These are phyloP conservation scores for Propithecus deckenii DNA, from an alignment of 2,797 vertebrate genomes.

Conservation along the genomic window DNA sequence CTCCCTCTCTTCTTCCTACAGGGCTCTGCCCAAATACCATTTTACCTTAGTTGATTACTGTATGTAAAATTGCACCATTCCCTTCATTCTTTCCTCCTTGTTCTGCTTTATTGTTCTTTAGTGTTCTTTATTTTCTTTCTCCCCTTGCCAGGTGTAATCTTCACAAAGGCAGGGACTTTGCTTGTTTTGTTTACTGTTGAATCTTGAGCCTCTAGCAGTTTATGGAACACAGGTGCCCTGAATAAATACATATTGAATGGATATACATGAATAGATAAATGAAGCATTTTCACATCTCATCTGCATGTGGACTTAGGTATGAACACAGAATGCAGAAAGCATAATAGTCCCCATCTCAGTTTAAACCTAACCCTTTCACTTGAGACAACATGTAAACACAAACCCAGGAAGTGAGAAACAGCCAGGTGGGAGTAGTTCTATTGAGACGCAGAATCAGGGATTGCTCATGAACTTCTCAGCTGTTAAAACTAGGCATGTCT, in stretches of 20 bases:
- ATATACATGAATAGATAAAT: not conserved
- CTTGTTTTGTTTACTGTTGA: not conserved
- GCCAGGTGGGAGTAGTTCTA: not conserved
- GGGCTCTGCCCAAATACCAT: not conserved
- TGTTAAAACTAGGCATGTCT: not conserved
- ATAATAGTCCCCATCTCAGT: not conserved
- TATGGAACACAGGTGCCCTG: not conserved
- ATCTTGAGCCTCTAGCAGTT: not conserved
- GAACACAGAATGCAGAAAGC: rapidly evolving
- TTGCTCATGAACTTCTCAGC: not conserved
- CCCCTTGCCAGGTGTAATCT: not conserved
- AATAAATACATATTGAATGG: not conserved
- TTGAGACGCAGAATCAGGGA: not conserved
- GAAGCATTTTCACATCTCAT: not conserved
- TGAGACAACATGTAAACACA: not conserved
- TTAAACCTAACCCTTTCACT: not conserved
- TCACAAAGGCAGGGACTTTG: not conserved
- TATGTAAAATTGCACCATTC: not conserved
- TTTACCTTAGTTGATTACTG: not conserved
- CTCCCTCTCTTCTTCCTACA: not conserved
- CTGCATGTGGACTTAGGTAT: rapidly evolving
- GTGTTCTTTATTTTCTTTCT: not conserved
- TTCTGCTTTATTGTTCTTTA: not conserved
- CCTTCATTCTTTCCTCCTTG: not conserved
- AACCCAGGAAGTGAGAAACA: not conserved